A percentile compares a stretch with the other conserved stretches of the same genome.
phyloP scores from a whole-genome alignment of 2,888 invertebrate species.

The Leptothorax acervorum region DNA sequence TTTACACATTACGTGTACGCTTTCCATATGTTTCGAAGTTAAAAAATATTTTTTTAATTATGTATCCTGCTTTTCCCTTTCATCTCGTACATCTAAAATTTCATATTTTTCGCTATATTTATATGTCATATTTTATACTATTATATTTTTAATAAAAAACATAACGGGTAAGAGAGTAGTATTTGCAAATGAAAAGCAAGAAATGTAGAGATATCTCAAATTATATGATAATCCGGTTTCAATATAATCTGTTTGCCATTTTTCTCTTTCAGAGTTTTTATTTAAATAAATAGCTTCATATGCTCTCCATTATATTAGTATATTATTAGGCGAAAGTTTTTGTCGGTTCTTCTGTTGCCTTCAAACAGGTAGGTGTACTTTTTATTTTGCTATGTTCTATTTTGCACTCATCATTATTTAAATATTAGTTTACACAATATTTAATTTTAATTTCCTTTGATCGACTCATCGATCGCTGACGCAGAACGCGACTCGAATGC shows the following conservation, averaged over 20 bases:
- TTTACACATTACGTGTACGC: not conserved
- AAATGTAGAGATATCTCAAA: slow-evolving; percentile 4
- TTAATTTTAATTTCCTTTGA: slow-evolving; percentile 14
- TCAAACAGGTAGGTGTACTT: slow-evolving; percentile 62
- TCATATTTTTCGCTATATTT: not conserved
- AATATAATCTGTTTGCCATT: not conserved
- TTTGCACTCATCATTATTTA: slow-evolving; percentile 3
- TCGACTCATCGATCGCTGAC: not conserved
- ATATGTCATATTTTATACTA: not conserved
- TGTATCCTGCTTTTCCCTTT: not conserved
- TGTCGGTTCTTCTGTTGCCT: slow-evolving; percentile 28
- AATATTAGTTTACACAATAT: slow-evolving; percentile 8
- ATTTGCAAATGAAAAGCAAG: not conserved
- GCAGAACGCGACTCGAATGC: not conserved
- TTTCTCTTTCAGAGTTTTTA: not conserved
- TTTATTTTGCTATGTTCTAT: slow-evolving; percentile 28
- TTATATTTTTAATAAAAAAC: slow-evolving; percentile 14
- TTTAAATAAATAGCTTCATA: not conserved
- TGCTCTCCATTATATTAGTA: not conserved
- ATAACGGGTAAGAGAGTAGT: not conserved
- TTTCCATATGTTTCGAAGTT: too few relatives aligned
- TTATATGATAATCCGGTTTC: not conserved
- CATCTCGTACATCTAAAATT: not conserved
- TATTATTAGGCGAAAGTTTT: slow-evolving; percentile 18
- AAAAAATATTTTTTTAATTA: slow-evolving; percentile 6